Evolutionary conservation across 2,113 vertebrate genomes (phyloP).

Genomic region (Dasyprocta punctata): DNA sequence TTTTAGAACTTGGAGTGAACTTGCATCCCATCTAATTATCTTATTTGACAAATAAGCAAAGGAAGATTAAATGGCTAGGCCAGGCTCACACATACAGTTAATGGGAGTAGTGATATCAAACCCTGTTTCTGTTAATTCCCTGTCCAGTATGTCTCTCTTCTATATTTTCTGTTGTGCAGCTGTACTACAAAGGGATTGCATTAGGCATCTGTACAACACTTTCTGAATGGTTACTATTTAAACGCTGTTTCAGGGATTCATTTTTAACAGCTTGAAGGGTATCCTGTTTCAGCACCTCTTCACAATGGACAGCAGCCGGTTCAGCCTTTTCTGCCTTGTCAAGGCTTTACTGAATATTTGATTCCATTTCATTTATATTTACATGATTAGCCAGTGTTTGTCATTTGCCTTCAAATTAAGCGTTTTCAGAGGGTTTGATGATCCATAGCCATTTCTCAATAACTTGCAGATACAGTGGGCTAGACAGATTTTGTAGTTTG

Average conservation of each 20-base stretch:
- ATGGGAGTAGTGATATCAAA: not conserved
- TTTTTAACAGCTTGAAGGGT: not conserved
- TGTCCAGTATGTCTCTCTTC: not conserved
- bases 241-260: not conserved
- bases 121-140: not conserved
- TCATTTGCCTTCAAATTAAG: constrained; percentile 37
- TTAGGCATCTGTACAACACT: not conserved
- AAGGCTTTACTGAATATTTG: not conserved
- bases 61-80: constrained; percentile 19
- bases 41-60: constrained; percentile 55
- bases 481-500: constrained; percentile 18
- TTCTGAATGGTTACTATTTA: not conserved
- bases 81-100: not conserved
- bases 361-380: constrained; percentile 40
- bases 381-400: not conserved
- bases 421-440: constrained; percentile 39
- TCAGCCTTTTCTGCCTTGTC: not conserved
- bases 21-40: not conserved
- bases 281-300: constrained; percentile 56
- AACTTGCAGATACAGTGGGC: not conserved
- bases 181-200: not conserved
- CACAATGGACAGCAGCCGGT: constrained; percentile 22
- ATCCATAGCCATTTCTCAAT: not conserved
- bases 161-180: not conserved
- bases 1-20: constrained; percentile 40